A percentile compares a stretch with the other conserved stretches of the same genome.
Evolutionary conservation across 1,140 invertebrate species (phyloP).

Genomic region (Antheraea mylitta): DNA sequence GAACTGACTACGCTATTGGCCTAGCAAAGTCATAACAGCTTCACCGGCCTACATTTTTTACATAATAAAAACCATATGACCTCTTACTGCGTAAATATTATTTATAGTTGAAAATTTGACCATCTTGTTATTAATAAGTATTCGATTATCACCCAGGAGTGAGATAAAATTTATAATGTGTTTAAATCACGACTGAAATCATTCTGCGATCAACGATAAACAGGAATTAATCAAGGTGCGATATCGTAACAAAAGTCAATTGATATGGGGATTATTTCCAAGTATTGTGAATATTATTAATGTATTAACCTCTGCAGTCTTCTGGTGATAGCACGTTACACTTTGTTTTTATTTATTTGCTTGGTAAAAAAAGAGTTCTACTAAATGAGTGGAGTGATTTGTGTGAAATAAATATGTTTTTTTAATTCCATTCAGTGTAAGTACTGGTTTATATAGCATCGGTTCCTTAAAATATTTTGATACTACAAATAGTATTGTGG

Average conservation of each 20-base stretch:
- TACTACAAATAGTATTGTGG: too few relatives aligned
- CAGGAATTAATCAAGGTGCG: conserved; percentile 22
- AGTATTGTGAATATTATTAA: conserved; percentile 17
- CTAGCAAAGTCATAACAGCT: too few relatives aligned
- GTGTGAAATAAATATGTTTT: not conserved
- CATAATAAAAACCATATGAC: too few relatives aligned
- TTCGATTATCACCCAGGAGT: not conserved
- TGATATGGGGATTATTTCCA: conserved; percentile 30
- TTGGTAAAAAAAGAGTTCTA: not conserved
- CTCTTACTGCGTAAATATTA: too few relatives aligned
- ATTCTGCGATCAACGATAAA: conserved; percentile 46
- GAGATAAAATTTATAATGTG: conserved; percentile 2
- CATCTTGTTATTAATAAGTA: not conserved
- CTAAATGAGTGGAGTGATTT: not conserved
- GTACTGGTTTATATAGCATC: not conserved
- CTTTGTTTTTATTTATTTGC: conserved; percentile 10
- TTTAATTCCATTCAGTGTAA: not conserved
- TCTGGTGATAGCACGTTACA: conserved; percentile 18
- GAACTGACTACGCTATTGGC: too few relatives aligned
- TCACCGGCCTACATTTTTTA: too few relatives aligned
- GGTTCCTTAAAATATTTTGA: not conserved
- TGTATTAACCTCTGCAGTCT: conserved; percentile 13
- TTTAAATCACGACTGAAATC: conserved; percentile 41
- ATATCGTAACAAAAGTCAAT: conserved; percentile 27
- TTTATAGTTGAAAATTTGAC: too few relatives aligned